A percentile compares a stretch with the other conserved stretches of the same genome.
phyloP scores from a whole-genome alignment of 2,888 invertebrate genomes.

The Cyclophora albipunctata region DNA sequence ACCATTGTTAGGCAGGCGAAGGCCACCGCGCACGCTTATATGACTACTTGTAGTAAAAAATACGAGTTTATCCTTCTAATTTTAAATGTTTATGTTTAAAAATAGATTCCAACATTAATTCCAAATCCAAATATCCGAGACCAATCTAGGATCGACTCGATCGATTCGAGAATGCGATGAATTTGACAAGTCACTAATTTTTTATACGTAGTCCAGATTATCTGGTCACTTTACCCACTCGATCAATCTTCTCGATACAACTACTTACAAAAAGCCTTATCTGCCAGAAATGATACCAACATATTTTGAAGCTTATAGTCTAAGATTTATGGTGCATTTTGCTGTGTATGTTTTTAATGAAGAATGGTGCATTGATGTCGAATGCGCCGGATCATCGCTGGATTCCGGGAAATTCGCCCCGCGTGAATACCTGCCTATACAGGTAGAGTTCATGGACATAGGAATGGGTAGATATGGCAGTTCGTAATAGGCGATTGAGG shows the following conservation, averaged over 20 bases:
- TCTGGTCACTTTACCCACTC: conserved; percentile 71
- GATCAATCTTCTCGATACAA: conserved; percentile 68
- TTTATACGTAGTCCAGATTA: conserved; percentile 61
- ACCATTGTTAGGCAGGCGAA: too few relatives aligned
- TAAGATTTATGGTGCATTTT: conserved; percentile 8
- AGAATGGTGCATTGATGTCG: conserved; percentile 43
- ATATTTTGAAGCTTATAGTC: conserved; percentile 20
- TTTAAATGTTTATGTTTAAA: too few relatives aligned
- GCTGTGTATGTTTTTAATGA: conserved; percentile 25
- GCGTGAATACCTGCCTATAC: conserved; percentile 72
- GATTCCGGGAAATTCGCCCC: conserved; percentile 74
- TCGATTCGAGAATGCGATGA: conserved; percentile 64
- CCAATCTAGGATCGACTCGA: conserved; percentile 42
- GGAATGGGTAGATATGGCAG: conserved; percentile 34
- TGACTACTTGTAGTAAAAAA: too few relatives aligned
- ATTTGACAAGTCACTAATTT: conserved; percentile 74
- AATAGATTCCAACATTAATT: conserved; percentile 13
- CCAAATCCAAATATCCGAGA: conserved; percentile 36
- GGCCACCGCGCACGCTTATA: too few relatives aligned
- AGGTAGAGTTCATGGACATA: conserved; percentile 42
- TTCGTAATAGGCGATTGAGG: neutral
- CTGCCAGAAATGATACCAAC: neutral
- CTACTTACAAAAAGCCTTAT: conserved; percentile 28
- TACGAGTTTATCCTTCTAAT: too few relatives aligned
- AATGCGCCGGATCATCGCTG: conserved; percentile 70